Percentiles rank a stretch among this genome's conserved stretches.
Evolutionary conservation across 2,113 vertebrate genomes (phyloP).

Genomic region (Muntiacus muntjak): DNA sequence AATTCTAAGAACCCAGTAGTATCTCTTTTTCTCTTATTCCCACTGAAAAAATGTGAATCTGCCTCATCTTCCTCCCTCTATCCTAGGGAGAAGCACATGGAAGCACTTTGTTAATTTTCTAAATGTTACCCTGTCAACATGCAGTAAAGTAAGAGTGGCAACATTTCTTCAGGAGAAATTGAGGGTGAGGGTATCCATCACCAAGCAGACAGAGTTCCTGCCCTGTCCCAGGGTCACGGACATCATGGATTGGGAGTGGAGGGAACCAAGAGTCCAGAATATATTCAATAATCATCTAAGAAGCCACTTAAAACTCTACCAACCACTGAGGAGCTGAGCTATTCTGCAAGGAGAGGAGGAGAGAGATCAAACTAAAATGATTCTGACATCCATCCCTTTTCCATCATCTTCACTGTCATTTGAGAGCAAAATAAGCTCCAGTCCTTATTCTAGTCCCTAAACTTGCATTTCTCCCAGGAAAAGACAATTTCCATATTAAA

Average conservation of each 20-base stretch:
- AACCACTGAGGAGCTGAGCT: background rate
- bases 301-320: background rate
- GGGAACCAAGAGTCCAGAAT: background rate
- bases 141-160: background rate
- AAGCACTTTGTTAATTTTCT: background rate
- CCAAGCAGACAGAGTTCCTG: background rate
- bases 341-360: background rate
- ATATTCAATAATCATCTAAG: background rate
- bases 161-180: background rate
- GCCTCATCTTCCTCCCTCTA: background rate
- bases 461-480: background rate
- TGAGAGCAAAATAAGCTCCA: background rate
- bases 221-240: too few relatives aligned
- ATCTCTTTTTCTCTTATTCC: background rate
- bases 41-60: background rate
- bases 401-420: background rate
- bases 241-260: accelerated
- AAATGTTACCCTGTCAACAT: background rate
- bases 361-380: background rate
- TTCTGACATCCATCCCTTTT: background rate
- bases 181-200: background rate
- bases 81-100: background rate
- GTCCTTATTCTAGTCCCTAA: background rate
- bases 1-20: background rate
- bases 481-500: background rate